Evolutionary conservation across 2,797 vertebrate genomes (phyloP).

Genomic region (Vireo griseus): DNA sequence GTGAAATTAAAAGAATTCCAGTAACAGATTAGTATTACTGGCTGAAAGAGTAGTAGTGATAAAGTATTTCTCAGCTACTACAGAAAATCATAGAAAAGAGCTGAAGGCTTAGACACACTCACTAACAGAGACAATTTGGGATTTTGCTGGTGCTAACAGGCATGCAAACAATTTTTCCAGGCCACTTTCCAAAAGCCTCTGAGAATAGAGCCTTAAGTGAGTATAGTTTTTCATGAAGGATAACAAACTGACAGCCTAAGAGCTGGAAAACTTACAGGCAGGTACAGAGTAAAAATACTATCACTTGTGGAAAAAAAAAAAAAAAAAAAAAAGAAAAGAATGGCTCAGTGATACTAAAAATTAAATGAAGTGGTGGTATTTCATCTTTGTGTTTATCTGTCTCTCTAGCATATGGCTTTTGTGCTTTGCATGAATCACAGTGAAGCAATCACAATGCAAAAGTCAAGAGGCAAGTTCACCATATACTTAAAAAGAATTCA

Average conservation of each 20-base stretch:
- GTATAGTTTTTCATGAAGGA: slow-evolving; percentile 5
- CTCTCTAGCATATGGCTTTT: background rate
- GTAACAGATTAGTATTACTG: background rate
- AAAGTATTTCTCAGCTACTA: background rate
- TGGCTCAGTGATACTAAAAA: background rate
- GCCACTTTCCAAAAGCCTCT: slow-evolving; percentile 37
- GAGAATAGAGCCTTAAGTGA: slow-evolving; percentile 21
- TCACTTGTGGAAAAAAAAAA: background rate
- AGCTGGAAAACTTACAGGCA: background rate
- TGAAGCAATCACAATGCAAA: background rate
- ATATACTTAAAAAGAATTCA: background rate
- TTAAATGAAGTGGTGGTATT: background rate
- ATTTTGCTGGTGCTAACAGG: slow-evolving; percentile 45
- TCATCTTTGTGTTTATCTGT: background rate
- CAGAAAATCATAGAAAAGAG: background rate
- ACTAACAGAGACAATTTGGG: background rate
- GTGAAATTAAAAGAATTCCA: background rate
- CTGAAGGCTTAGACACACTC: background rate
- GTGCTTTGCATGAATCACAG: slow-evolving; percentile 3
- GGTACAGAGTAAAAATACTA: background rate
- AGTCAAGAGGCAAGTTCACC: slow-evolving; percentile 6
- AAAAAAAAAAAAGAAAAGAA: background rate
- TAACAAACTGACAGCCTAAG: background rate
- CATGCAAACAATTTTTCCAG: slow-evolving; percentile 55
- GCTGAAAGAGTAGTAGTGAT: background rate